phyloP scores from a whole-genome alignment of 2,797 vertebrate species.

The Eleutherodactylus coqui region DNA sequence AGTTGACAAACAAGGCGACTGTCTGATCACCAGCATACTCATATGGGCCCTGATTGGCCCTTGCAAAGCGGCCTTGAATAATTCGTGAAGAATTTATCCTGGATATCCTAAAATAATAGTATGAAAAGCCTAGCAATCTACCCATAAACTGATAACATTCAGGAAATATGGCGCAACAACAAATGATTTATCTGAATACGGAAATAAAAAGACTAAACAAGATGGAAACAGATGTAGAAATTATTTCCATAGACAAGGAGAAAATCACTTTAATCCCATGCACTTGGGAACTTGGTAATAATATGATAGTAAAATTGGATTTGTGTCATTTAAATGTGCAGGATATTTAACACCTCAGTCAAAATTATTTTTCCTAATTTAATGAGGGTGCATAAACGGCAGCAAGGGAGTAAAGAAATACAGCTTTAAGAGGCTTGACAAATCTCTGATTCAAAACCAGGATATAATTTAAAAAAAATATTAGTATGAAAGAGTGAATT shows the following conservation, averaged over 20 bases:
- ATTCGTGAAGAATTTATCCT: not conserved
- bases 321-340: slow-evolving; percentile 51
- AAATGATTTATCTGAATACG: not conserved
- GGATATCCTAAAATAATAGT: not conserved
- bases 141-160: not conserved
- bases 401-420: slow-evolving; percentile 53
- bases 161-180: not conserved
- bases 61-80: no score
- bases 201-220: not conserved
- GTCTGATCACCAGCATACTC: no score
- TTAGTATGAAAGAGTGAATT: slow-evolving; percentile 46
- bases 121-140: not conserved
- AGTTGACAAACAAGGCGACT: no score
- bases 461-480: slow-evolving; percentile 40
- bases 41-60: no score
- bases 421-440: slow-evolving; percentile 44
- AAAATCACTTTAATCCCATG: slow-evolving; percentile 28
- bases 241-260: slow-evolving; percentile 15
- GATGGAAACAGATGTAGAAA: not conserved
- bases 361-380: slow-evolving; percentile 60
- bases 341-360: slow-evolving; percentile 58
- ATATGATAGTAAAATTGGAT: slow-evolving; percentile 56
- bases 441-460: slow-evolving; percentile 47
- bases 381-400: slow-evolving; percentile 58
- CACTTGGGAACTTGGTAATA: slow-evolving; percentile 36